Conservation (phyloP, 2,888 invertebrate genomes). For the Branchipolynoe longqiensis region DNA sequence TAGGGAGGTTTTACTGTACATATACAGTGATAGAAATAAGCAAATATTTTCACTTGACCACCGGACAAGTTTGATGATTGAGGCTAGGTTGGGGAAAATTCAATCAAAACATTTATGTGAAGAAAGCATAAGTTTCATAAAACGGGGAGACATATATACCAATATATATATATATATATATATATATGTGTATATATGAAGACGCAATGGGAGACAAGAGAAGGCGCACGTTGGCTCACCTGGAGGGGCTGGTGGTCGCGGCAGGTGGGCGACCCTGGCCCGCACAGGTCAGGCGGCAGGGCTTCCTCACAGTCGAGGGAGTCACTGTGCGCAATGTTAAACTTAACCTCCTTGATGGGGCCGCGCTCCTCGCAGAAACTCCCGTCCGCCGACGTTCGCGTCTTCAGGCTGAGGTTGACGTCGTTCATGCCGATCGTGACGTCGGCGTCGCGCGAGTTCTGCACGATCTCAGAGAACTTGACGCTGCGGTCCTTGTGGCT, state of each 20-base stretch:
- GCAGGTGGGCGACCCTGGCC: conserved; percentile 46
- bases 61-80: too few relatives aligned
- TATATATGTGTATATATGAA: too few relatives aligned
- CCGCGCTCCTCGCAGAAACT: conserved; percentile 36
- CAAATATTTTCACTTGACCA: too few relatives aligned
- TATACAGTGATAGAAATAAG: too few relatives aligned
- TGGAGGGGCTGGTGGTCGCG: conserved; percentile 52
- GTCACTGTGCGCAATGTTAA: conserved; percentile 43
- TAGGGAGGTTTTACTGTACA: too few relatives aligned
- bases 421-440: conserved; percentile 47
- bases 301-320: conserved; percentile 17
- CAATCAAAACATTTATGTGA: too few relatives aligned
- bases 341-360: conserved; percentile 41
- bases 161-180: too few relatives aligned
- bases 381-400: conserved; percentile 37
- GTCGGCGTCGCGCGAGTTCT: conserved; percentile 46
- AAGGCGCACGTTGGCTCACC: conserved; percentile 26
- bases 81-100: too few relatives aligned
- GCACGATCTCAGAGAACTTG: conserved; percentile 54
- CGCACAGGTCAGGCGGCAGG: conserved; percentile 47
- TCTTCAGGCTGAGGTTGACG: conserved; percentile 30
- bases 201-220: too few relatives aligned
- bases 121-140: too few relatives aligned
- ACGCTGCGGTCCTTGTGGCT: conserved; percentile 54
- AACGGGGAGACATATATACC: too few relatives aligned